Base-by-base conservation (phyloP, 2,888 invertebrate species). In the Platycheirus albimanus region DNA sequence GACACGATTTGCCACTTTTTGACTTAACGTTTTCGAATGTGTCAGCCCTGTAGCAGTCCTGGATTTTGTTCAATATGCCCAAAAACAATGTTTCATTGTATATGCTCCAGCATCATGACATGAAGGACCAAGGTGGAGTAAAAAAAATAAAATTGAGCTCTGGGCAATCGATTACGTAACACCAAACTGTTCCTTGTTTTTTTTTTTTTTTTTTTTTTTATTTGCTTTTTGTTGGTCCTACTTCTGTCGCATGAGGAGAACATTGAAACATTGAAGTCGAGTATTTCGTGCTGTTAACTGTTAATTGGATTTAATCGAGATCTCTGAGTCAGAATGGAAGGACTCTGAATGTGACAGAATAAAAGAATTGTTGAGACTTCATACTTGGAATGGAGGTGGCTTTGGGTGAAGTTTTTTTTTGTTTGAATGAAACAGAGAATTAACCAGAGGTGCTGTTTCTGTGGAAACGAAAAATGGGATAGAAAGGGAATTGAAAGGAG, bases 1-100 rank as follows among this genome's bases (percentile, higher is more conserved):
- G 54, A 81, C 77, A 77, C 71, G 77, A 74, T 77, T 81, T 43
- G 61, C 49, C 77, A 81, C 81, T 81, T 81, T 81, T 81, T 72
- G 81, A 77, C 81, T 81, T 81, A 28, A 66, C 66, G n/a, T 38
- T 67, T 71, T 71, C 64, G 33, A 64, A 54, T 70, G 58, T 78
- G 69, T 30, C 72, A 49, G 11, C 38, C 72, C 64, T 51, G 15
- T 56, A 77, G 47, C 38, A 13, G 7, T 8, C 20, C 56, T 58
- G 17, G 20, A 24, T 28, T 54, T 49, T 49, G 30, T 47, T n/a
- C 33, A 15, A 7, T 15, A 30, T 52, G n/a, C 56, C 49, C 13
- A 28, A 43, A 49, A 69, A 67, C 66, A 45, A 45, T 63, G 17
- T n/a, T n/a, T n/a, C n/a, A n/a, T n/a, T n/a, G n/a, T n/a, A n/a